Conservation (phyloP, 2,113 vertebrate genomes). For the Jaculus jaculus region DNA sequence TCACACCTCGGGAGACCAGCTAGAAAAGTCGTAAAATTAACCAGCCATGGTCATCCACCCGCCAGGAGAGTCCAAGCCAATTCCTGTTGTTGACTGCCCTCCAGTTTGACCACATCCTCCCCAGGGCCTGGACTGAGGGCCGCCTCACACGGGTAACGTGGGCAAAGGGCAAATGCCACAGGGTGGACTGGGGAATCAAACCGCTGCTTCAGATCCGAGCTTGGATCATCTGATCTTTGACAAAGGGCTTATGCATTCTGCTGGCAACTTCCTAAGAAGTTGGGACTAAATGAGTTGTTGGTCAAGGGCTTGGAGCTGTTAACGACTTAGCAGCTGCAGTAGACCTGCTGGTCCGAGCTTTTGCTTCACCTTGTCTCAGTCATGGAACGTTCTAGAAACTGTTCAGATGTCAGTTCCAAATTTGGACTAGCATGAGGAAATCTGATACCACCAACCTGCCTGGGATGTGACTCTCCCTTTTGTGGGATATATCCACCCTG, state of each 20-base stretch:
- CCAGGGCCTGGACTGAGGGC: not conserved
- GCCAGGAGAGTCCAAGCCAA: not conserved
- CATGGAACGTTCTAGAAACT: not conserved
- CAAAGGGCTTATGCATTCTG: not conserved
- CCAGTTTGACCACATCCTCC: not conserved
- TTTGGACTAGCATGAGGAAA: not conserved
- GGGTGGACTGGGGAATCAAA: not conserved
- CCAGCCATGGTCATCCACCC: not conserved
- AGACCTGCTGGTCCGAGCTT: not conserved
- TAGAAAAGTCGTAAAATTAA: not conserved
- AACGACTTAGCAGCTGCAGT: not conserved
- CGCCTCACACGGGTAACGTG: rapidly evolving
- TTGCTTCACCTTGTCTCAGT: not conserved
- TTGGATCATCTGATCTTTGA: not conserved
- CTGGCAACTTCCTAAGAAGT: not conserved
- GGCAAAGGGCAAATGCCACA: not conserved
- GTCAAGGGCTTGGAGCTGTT: not conserved
- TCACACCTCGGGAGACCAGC: not conserved
- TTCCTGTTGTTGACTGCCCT: not conserved
- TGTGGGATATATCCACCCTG: not conserved
- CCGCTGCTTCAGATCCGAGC: not conserved
- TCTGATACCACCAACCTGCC: not conserved
- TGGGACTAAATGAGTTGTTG: not conserved
- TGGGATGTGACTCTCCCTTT: not conserved
- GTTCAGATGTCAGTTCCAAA: not conserved